Conservation (phyloP, 2,888 invertebrate genomes). For the Tipula lateralis region DNA sequence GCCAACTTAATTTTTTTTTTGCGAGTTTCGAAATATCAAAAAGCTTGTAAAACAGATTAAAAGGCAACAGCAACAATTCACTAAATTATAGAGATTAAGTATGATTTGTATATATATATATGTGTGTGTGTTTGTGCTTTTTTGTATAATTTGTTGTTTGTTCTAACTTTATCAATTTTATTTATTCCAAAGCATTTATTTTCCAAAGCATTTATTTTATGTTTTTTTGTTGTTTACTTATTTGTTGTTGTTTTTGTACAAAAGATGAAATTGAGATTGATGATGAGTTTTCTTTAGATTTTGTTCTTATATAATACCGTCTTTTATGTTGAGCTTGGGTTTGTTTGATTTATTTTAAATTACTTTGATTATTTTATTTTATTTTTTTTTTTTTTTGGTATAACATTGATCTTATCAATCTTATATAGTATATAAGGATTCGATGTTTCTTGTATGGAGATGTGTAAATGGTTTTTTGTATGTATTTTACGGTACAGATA, state of each 20-base stretch:
- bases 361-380: conserved; percentile 24
- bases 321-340: not conserved
- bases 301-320: not conserved
- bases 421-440: not conserved
- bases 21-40: not conserved
- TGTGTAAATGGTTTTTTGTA: too few relatives aligned
- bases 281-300: not conserved
- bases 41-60: not conserved
- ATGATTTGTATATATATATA: too few relatives aligned
- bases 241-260: not conserved
- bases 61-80: not conserved
- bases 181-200: not conserved
- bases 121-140: not conserved
- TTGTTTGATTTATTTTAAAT: conserved; percentile 19
- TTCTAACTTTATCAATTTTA: not conserved
- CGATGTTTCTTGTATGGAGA: not conserved
- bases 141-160: not conserved
- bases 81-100: not conserved
- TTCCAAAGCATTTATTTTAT: not conserved
- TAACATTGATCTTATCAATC: conserved; percentile 9
- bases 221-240: not conserved
- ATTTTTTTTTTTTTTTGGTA: not conserved
- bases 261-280: conserved; percentile 24
- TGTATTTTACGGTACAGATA: not conserved
- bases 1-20: not conserved